Percentiles rank a stretch among this genome's conserved stretches.
Evolutionary conservation across 2,113 vertebrate species (phyloP).

Genomic region (Prunella fulvescens): DNA sequence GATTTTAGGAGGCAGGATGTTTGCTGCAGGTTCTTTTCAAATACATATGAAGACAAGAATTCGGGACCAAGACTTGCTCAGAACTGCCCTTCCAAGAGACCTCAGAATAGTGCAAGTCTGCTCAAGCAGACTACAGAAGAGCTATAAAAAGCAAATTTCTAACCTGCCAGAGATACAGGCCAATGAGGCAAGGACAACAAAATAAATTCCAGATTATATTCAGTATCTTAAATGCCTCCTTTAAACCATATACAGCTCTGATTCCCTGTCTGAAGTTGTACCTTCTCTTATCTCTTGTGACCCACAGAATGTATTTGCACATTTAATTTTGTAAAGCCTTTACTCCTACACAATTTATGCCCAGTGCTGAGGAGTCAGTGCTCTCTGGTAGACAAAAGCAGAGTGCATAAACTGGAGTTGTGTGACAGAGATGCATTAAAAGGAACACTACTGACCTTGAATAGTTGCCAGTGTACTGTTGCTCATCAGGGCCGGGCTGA

Average conservation of each 20-base stretch:
- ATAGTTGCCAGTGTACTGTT: slow-evolving; percentile 98
- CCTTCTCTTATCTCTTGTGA: background rate
- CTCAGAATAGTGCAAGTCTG: background rate
- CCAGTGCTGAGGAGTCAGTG: background rate
- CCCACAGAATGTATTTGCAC: background rate
- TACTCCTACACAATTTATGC: background rate
- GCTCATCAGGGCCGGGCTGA: slow-evolving; percentile 95
- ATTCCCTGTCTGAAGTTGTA: background rate
- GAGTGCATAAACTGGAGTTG: background rate
- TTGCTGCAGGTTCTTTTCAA: background rate
- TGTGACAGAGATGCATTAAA: background rate
- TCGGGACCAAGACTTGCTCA: background rate
- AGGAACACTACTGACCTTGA: slow-evolving; percentile 83
- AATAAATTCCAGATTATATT: background rate
- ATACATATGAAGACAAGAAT: background rate
- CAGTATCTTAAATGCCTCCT: background rate
- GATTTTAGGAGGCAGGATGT: background rate
- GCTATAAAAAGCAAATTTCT: background rate
- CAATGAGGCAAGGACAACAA: background rate
- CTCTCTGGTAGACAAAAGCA: background rate
- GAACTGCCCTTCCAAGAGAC: background rate
- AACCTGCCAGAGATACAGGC: background rate
- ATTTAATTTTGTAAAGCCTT: background rate
- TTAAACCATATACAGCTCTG: background rate
- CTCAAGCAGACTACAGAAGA: background rate